Percentiles rank a stretch among this genome's conserved stretches.
phyloP scores from a whole-genome alignment of 2,113 vertebrate genomes.

The Crypturellus undulatus region DNA sequence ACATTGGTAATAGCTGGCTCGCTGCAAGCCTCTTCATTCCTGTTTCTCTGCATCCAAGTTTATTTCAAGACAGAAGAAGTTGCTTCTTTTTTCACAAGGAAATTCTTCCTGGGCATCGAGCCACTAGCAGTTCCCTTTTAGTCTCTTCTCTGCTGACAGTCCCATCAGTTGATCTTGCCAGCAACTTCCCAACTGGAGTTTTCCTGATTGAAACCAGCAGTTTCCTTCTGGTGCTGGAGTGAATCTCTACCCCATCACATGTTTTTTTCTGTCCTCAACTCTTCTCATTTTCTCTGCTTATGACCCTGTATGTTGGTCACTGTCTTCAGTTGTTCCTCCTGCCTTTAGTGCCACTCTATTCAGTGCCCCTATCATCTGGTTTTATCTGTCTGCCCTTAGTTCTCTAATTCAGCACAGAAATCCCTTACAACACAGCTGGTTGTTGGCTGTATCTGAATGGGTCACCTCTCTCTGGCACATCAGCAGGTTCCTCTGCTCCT shows the following conservation, averaged over 20 bases:
- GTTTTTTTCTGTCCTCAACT: not conserved
- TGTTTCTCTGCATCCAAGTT: not conserved
- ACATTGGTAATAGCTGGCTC: not conserved
- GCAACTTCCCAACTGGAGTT: no score
- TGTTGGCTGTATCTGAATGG: not conserved
- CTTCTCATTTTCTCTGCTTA: not conserved
- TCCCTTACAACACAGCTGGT: no score
- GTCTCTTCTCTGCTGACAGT: no score
- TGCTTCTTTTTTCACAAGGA: not conserved
- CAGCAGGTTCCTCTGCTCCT: no score
- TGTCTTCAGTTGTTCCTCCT: no score
- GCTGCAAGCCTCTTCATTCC: accelerated
- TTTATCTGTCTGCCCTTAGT: no score
- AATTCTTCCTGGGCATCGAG: not conserved
- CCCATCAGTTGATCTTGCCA: no score
- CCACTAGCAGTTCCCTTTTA: no score
- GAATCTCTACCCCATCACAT: not conserved
- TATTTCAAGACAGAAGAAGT: not conserved
- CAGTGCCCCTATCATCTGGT: no score
- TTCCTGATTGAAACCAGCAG: no score
- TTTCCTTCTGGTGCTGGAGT: not conserved
- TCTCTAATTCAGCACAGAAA: no score
- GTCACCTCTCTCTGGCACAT: not conserved
- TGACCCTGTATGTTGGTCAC: not conserved
- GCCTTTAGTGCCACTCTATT: no score